These are phyloP conservation scores for Kryptolebias marmoratus DNA, from an alignment of 2,113 vertebrate genomes.

Conservation along the genomic window DNA sequence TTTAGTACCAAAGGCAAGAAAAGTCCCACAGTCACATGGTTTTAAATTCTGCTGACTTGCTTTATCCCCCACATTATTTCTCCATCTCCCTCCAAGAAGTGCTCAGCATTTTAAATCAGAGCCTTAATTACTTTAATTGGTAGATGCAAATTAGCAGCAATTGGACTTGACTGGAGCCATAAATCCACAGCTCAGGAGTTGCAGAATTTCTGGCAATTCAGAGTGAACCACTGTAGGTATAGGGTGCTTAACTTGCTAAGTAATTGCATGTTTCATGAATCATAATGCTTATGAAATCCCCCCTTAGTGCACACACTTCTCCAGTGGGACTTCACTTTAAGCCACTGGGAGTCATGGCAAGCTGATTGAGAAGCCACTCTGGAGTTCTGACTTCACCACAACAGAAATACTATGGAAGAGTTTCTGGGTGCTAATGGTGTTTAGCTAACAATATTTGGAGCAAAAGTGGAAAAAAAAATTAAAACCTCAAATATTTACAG, in stretches of 20 bases:
- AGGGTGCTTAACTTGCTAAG: conserved; percentile 75
- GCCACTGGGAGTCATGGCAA: conserved; percentile 50
- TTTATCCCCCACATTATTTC: conserved; percentile 56
- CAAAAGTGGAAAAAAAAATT: conserved; percentile 22
- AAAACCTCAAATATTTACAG: conserved; percentile 35
- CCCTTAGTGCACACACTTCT: conserved; percentile 34
- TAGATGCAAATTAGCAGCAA: conserved; percentile 81
- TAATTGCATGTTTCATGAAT: conserved; percentile 81
- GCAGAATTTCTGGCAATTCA: conserved; percentile 70
- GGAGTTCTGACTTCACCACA: conserved; percentile 30
- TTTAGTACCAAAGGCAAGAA: conserved; percentile 35
- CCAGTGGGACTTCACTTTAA: conserved; percentile 48
- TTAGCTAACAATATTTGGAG: conserved; percentile 46
- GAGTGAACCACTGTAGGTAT: conserved; percentile 70
- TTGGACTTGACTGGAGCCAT: conserved; percentile 81
- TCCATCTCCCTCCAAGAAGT: conserved; percentile 48
- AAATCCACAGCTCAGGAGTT: conserved; percentile 79
- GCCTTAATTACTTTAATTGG: conserved; percentile 80
- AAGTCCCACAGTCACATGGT: conserved; percentile 25
- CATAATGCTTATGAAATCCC: conserved; percentile 77
- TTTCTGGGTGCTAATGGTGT: conserved; percentile 48
- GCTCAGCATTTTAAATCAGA: conserved; percentile 66
- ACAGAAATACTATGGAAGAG: conserved; percentile 26
- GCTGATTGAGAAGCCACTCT: conserved; percentile 56
- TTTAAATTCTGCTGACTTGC: conserved; percentile 61